Base-by-base conservation (phyloP, 2,888 invertebrate genomes). In the Drosophila cognata region DNA sequence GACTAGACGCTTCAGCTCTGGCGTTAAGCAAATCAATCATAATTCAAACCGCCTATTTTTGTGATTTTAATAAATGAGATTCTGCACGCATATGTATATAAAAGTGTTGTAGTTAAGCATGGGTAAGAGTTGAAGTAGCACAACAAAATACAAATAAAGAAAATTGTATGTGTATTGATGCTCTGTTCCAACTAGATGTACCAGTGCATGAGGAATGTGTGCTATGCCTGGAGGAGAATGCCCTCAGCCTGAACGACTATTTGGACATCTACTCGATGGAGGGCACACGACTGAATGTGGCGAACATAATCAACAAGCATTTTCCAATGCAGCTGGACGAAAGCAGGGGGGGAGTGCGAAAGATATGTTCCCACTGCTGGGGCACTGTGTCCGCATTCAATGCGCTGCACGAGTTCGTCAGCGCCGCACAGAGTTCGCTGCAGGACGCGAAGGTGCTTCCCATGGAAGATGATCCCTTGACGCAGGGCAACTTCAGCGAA, bases 361-460 rank as follows among this genome's bases (percentile, higher is more conserved):
- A 86, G 52, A 74, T 92, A 48, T 92, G 92, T 52, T 61, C 79
- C 3, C 65, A 76, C 4, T 92, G 92, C 65, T 92, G 92, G 92
- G 86, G 86, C 53, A 84, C 81, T 0, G 72, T 92, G 4, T 82
- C 81, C 25, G 82, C 84, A 16, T 92, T 92, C 52, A 86, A 92
- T 59, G 71, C 83, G 33, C 78, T 92, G 2, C 85, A 92, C 67
- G 87, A 91, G 35, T 88, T 90, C 28, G 89, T 88, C 2, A 70
- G 68, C 21, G 78, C 83, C 0, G 70, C 89, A 1, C 89, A 89
- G 33, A 79, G 25, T 29, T 87, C 87, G 1, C 35, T 84, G 62
- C 74, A 73, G n/a, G 89, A 87, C 51, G 79, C 81, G 0, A 87
- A 80, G 71, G 79, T 71, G 68, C 13, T 75, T 56, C 60, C 68